These are phyloP conservation scores for Anas flavirostris DNA, from an alignment of 2,797 vertebrate genomes.

Conservation along the genomic window DNA sequence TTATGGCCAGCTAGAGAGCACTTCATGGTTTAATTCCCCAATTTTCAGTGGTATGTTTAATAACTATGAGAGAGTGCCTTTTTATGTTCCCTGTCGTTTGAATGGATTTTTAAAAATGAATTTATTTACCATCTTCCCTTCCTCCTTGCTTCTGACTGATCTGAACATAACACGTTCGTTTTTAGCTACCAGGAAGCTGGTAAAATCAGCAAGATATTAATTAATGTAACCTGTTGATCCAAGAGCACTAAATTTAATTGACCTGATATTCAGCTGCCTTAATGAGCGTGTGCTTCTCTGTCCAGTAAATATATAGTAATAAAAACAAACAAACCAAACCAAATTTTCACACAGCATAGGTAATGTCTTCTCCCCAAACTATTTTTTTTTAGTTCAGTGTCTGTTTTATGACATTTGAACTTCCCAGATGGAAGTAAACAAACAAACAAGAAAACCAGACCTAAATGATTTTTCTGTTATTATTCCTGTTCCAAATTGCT, in stretches of 20 bases:
- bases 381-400: background rate
- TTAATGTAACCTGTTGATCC: slow-evolving; percentile 73
- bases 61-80: slow-evolving; percentile 65
- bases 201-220: slow-evolving; percentile 61
- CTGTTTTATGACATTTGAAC: background rate
- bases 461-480: background rate
- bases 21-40: slow-evolving; percentile 78
- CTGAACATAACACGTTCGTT: background rate
- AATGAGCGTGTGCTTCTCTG: background rate
- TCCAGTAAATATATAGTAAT: background rate
- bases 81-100: slow-evolving; percentile 63
- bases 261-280: background rate
- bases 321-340: background rate
- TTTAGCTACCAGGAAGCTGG: slow-evolving; percentile 50
- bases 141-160: slow-evolving; percentile 62
- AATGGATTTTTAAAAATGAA: slow-evolving; percentile 54
- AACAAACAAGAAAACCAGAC: background rate
- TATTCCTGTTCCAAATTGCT: background rate
- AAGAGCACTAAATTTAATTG: slow-evolving; percentile 23
- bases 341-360: background rate
- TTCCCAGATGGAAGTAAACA: background rate
- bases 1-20: slow-evolving; percentile 78
- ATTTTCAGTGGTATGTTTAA: slow-evolving; percentile 72
- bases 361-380: background rate
- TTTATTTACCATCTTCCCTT: slow-evolving; percentile 60